Conservation (phyloP, 2,113 vertebrate genomes). For the Oncorhynchus clarkii region DNA sequence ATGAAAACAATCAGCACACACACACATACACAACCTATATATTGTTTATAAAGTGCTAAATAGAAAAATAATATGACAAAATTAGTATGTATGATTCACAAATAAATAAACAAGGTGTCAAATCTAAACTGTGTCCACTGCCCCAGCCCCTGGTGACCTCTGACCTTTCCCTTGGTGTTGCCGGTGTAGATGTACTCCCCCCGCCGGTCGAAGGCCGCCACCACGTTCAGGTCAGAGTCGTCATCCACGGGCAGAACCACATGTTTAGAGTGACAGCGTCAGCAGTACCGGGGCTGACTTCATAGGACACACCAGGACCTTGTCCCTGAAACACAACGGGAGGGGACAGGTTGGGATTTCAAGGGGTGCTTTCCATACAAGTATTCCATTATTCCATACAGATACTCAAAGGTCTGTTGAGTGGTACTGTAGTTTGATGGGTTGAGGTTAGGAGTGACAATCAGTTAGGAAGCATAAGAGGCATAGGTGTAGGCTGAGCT, state of each 20-base stretch:
- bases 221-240: slow-evolving; percentile 95
- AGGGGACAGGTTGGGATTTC: background rate
- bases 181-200: slow-evolving; percentile 98
- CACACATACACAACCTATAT: background rate
- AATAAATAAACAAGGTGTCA: no score
- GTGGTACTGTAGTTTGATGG: no score
- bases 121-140: no score
- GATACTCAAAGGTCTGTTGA: no score
- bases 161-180: slow-evolving; percentile 97
- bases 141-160: no score
- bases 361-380: background rate
- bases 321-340: slow-evolving; percentile 79
- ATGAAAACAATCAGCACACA: background rate
- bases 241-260: slow-evolving; percentile 95
- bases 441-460: no score
- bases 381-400: background rate
- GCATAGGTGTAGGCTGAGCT: no score
- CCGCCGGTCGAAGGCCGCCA: slow-evolving; percentile 93
- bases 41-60: no score
- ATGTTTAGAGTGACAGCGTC: slow-evolving; percentile 90
- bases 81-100: no score
- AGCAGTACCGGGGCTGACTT: slow-evolving; percentile 96
- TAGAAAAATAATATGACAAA: no score
- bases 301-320: slow-evolving; percentile 97
- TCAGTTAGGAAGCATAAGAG: no score